Percentiles rank a stretch among this genome's conserved stretches.
phyloP scores from a whole-genome alignment of 2,113 vertebrate genomes.

The Psittacus erithacus region DNA sequence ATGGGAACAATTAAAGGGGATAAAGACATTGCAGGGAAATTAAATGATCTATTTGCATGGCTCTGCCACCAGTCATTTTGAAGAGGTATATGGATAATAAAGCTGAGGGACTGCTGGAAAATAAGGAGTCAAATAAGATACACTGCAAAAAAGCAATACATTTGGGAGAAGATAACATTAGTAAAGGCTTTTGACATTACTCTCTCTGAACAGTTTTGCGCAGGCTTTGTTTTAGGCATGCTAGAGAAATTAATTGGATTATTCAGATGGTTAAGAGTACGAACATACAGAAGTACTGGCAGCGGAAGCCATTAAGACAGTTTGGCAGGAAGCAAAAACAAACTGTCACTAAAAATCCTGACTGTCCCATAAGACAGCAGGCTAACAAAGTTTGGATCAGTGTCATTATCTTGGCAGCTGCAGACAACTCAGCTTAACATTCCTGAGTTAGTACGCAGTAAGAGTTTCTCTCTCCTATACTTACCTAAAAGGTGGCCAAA shows the following conservation, averaged over 20 bases:
- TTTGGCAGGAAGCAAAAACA: background rate
- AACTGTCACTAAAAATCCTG: background rate
- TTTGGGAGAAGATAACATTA: background rate
- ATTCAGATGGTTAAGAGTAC: background rate
- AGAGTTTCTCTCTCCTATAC: background rate
- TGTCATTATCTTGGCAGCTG: background rate
- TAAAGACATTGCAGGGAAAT: conserved; percentile 59
- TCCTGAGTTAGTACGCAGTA: background rate
- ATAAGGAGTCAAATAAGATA: background rate
- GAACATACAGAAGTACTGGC: background rate
- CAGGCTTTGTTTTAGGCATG: background rate
- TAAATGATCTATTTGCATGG: conserved; percentile 39
- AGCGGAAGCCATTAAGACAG: conserved; percentile 12
- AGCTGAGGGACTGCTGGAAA: background rate
- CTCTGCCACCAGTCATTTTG: background rate
- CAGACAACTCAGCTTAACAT: background rate
- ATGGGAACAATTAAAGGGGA: conserved; percentile 62
- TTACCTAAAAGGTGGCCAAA: background rate
- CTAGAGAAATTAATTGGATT: background rate
- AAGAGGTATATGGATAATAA: background rate
- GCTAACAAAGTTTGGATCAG: background rate
- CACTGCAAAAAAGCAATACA: background rate
- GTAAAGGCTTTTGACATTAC: background rate
- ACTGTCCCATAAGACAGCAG: background rate
- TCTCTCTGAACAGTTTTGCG: background rate